Conservation (phyloP, 2,888 invertebrate genomes). For the Andrena minutula region DNA sequence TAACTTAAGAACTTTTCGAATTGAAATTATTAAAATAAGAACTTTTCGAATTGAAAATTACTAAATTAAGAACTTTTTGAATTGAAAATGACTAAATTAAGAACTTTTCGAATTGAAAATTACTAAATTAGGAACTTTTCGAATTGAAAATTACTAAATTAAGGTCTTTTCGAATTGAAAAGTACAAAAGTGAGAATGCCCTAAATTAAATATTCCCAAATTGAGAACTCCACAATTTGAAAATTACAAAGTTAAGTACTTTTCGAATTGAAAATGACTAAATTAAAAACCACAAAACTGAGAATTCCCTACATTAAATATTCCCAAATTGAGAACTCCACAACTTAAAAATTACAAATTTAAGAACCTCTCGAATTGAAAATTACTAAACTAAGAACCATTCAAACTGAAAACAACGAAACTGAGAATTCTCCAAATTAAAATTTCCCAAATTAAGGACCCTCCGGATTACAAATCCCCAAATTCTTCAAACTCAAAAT, state of each 20-base stretch:
- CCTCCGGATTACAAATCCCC: background rate
- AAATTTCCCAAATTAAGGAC: background rate
- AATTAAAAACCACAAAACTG: too few relatives aligned
- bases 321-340: background rate
- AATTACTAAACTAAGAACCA: background rate
- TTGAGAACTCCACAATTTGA: background rate
- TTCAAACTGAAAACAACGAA: background rate
- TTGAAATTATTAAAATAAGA: too few relatives aligned
- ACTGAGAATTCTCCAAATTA: background rate
- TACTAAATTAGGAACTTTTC: background rate
- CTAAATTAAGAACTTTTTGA: background rate
- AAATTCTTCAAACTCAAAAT: too few relatives aligned
- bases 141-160: background rate
- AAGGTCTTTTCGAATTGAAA: background rate
- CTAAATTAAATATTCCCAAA: background rate
- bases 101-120: too few relatives aligned
- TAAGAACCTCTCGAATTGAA: background rate
- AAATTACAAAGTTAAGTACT: background rate
- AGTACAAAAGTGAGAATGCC: background rate
- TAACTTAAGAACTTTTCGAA: too few relatives aligned
- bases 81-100: background rate
- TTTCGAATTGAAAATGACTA: background rate
- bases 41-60: background rate
- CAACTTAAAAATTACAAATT: background rate
- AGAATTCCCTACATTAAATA: background rate